Conservation (phyloP, 2,113 vertebrate genomes). For the Lepus americanus region DNA sequence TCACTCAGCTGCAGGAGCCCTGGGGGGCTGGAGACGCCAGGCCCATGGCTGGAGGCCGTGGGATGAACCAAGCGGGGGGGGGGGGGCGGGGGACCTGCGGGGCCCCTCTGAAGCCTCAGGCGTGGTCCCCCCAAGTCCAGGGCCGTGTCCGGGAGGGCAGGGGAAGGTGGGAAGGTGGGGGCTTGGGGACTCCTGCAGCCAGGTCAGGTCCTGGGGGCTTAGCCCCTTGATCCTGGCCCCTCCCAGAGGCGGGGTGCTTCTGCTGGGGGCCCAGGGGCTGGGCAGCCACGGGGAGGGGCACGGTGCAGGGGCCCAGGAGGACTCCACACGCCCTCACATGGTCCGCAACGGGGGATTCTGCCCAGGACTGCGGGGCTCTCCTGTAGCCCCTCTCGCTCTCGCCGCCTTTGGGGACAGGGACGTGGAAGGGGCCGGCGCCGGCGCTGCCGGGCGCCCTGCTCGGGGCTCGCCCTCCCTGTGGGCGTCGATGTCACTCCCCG, state of each 20-base stretch:
- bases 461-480: too few relatives aligned
- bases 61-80: neutral
- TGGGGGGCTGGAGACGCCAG: neutral
- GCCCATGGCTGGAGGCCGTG: accelerated
- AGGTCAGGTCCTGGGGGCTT: accelerated
- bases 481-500: too few relatives aligned
- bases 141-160: accelerated
- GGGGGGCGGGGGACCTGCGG: neutral
- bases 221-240: neutral
- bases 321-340: too few relatives aligned
- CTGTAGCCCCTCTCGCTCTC: too few relatives aligned
- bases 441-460: too few relatives aligned
- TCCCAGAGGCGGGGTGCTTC: neutral
- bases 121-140: neutral
- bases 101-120: neutral
- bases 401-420: too few relatives aligned
- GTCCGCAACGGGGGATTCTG: accelerated
- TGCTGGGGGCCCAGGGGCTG: neutral
- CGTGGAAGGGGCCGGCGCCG: too few relatives aligned
- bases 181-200: neutral
- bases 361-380: accelerated
- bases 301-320: accelerated
- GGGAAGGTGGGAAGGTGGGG: accelerated
- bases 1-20: too few relatives aligned
- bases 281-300: too few relatives aligned